phyloP scores from a whole-genome alignment of 1,140 invertebrate species.

The Tribolium castaneum region DNA sequence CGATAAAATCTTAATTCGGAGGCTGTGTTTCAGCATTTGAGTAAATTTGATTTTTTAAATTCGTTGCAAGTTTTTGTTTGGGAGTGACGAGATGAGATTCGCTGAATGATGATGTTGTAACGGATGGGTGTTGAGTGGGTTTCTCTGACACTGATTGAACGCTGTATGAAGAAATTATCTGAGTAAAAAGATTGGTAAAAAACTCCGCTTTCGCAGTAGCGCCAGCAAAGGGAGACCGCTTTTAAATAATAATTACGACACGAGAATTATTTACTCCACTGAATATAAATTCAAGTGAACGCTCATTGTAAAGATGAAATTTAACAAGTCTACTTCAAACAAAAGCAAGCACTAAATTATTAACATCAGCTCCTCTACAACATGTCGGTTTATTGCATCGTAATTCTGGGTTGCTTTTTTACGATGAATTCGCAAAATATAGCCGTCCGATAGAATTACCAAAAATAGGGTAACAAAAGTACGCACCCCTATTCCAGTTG shows the following conservation, averaged over 20 bases:
- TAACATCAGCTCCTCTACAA: constrained; percentile 4
- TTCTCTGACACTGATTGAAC: constrained; percentile 15
- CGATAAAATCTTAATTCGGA: constrained; percentile 20
- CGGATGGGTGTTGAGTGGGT: not conserved
- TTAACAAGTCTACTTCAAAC: constrained; percentile 25
- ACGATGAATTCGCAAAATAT: constrained; percentile 10
- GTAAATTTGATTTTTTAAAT: constrained; percentile 6
- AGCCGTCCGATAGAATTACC: constrained; percentile 5
- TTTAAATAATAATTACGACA: constrained; percentile 29
- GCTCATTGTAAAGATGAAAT: constrained; percentile 8
- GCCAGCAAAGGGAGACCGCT: not conserved
- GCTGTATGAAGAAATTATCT: constrained; percentile 17
- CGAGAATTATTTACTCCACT: constrained; percentile 13
- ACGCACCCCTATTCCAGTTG: not conserved
- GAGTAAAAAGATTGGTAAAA: constrained; percentile 8
- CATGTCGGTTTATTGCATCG: constrained; percentile 17
- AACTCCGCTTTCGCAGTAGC: not conserved
- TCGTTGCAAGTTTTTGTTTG: not conserved
- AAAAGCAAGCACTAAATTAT: constrained; percentile 7
- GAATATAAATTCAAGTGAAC: constrained; percentile 23
- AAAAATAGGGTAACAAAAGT: constrained; percentile 15
- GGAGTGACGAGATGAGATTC: not conserved
- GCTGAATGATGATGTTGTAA: constrained; percentile 6
- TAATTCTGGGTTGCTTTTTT: constrained; percentile 13
- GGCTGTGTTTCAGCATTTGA: not conserved